Conservation (phyloP, 2,113 vertebrate genomes). For the Parus major region DNA sequence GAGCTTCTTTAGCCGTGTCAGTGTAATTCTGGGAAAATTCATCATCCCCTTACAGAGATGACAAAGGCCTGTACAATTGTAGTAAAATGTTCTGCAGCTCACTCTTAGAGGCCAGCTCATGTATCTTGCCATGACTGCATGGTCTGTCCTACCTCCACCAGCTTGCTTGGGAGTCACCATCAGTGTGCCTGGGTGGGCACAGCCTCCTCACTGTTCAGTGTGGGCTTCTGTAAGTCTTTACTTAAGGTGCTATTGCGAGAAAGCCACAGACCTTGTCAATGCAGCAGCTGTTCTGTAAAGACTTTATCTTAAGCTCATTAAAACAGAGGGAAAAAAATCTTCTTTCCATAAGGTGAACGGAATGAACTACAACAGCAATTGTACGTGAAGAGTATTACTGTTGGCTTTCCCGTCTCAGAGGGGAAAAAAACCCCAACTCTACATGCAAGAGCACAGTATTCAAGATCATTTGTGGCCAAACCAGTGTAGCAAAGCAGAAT, state of each 20-base stretch:
- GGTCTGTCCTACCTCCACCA: background rate
- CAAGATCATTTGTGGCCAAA: background rate
- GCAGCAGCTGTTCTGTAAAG: slow-evolving; percentile 49
- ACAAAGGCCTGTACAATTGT: background rate
- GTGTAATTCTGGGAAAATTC: background rate
- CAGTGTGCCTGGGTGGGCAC: background rate
- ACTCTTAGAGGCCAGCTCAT: background rate
- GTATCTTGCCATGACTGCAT: background rate
- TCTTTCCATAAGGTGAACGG: slow-evolving; percentile 27
- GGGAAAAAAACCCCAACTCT: accelerated
- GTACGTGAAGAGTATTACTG: background rate
- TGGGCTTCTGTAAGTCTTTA: background rate
- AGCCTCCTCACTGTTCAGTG: accelerated
- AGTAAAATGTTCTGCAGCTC: accelerated
- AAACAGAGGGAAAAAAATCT: slow-evolving; percentile 39
- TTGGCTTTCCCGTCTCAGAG: background rate
- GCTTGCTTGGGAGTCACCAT: background rate
- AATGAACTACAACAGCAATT: background rate
- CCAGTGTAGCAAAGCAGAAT: background rate
- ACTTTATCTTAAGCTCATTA: slow-evolving; percentile 59
- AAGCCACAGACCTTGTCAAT: background rate
- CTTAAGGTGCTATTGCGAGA: background rate
- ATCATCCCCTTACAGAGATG: background rate
- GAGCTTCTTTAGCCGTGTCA: background rate
- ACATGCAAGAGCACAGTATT: background rate